Evolutionary conservation across 2,113 vertebrate species (phyloP), one percentile per base, ranked within the genome.

Genomic region (Ceyx cyanopectus): DNA sequence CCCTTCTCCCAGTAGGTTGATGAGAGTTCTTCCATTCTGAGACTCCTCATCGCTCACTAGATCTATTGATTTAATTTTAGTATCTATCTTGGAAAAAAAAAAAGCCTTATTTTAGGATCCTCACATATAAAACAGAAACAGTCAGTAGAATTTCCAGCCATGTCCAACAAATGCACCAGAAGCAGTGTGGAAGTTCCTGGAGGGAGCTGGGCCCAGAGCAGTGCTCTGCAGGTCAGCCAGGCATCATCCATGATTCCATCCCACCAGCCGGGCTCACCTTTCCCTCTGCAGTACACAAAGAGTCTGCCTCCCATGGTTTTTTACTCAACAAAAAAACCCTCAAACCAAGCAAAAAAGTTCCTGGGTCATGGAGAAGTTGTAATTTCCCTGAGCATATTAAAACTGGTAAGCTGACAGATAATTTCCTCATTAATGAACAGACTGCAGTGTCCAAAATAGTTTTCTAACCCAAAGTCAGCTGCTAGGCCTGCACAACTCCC

Each of bases 1-100:
- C 46, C 62, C 26, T 72, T 70, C 63, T 89, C 74, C 87, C 75
- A 82, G 74, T 40, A 93, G 81, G 85, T 82, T 89, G 95, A 91
- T 67, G 19, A 83, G 50, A 92, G 30, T 77, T 93, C 74, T 72
- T 91, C 69, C 85, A 54, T 61, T 54, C 84, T 23, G 45, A 91
- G 58, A 73, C 22, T n/a, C n/a, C 30, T 78, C 5, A 0, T 16
- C 61, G 14, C 45, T 88, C 68, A 57, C 34, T 84, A 66, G 10
- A 27, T 75, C 75, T 46, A 48, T 48, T 24, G 14, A 51, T 51
- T 51, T 23, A 11, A 22, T 19, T 19, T 61, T 15, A 24, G n/a
- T 22, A 89, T 61, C 69, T 50, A 19, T 4, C 30, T n/a, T 46
- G 50, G 88, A 37, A 37, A 37, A 37, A 37, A 37, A 89, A 89